Evolutionary conservation across 2,888 invertebrate species (phyloP).

Genomic region (Muscina levida): DNA sequence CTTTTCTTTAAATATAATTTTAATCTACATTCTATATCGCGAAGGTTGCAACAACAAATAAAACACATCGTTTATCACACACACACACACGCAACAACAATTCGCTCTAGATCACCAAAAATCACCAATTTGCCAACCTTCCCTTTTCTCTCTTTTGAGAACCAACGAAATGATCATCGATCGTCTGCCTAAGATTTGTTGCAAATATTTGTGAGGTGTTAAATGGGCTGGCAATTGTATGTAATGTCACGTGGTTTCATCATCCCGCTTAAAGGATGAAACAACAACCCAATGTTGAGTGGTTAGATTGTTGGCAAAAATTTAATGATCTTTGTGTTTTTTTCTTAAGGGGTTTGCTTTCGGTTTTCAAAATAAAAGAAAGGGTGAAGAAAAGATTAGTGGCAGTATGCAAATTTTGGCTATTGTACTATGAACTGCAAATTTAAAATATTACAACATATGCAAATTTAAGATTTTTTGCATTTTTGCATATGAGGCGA

Average conservation of each 20-base stretch:
- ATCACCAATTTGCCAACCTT: no score
- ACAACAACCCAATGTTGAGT: conserved; percentile 7
- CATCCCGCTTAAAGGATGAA: neutral
- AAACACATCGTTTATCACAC: conserved; percentile 9
- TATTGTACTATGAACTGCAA: neutral
- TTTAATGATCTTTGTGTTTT: conserved; percentile 4
- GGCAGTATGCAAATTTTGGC: conserved; percentile 24
- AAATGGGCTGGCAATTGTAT: neutral
- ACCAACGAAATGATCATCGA: conserved; percentile 3
- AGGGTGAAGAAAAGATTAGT: no score
- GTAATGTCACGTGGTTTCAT: neutral
- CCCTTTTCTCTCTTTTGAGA: no score
- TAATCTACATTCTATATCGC: no score
- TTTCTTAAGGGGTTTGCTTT: conserved; percentile 9
- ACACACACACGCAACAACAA: neutral
- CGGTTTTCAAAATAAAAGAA: neutral
- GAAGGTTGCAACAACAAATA: conserved; percentile 7
- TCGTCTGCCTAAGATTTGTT: neutral
- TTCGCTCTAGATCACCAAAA: no score
- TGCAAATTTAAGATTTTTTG: conserved; percentile 13
- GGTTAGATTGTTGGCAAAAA: conserved; percentile 13
- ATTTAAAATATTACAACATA: conserved; percentile 19
- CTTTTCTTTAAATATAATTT: no score
- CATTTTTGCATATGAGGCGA: neutral
- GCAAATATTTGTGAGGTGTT: neutral